Conservation (phyloP, 2,797 vertebrate genomes). For the Huso huso region DNA sequence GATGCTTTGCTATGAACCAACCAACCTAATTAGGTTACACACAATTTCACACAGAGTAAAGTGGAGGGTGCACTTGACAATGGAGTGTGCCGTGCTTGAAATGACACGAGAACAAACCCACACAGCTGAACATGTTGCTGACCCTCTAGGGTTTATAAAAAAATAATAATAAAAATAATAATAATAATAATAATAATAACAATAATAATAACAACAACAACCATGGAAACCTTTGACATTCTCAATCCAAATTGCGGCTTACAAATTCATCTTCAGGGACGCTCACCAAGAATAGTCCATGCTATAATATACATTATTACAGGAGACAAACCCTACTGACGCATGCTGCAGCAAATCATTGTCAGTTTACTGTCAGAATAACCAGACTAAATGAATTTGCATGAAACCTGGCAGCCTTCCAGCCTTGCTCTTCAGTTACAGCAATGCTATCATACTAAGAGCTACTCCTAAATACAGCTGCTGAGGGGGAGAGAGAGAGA, state of each 20-base stretch:
- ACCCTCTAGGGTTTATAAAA: neutral
- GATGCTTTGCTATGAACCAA: too few species aligned
- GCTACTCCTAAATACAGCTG: neutral
- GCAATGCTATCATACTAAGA: neutral
- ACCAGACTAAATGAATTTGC: constrained; percentile 46
- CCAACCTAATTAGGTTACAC: too few species aligned
- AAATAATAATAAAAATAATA: neutral
- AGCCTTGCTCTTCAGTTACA: constrained; percentile 23
- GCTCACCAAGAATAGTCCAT: constrained; percentile 52
- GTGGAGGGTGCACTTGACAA: too few species aligned
- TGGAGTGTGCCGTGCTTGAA: too few species aligned
- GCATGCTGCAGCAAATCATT: constrained; percentile 44
- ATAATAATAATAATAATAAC: neutral
- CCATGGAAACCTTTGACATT: neutral
- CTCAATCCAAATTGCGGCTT: constrained; percentile 2
- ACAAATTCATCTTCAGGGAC: constrained; percentile 28
- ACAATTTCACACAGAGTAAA: too few species aligned
- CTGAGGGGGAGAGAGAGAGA: neutral
- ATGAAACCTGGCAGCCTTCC: constrained; percentile 38
- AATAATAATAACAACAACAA: neutral
- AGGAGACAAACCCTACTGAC: constrained; percentile 52
- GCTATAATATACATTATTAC: constrained; percentile 51
- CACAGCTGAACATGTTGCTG: neutral
- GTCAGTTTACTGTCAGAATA: constrained; percentile 51
- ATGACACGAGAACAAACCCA: neutral